These are phyloP conservation scores for Poeciliopsis retropinna DNA, from an alignment of 2,113 vertebrate genomes.

Conservation along the genomic window DNA sequence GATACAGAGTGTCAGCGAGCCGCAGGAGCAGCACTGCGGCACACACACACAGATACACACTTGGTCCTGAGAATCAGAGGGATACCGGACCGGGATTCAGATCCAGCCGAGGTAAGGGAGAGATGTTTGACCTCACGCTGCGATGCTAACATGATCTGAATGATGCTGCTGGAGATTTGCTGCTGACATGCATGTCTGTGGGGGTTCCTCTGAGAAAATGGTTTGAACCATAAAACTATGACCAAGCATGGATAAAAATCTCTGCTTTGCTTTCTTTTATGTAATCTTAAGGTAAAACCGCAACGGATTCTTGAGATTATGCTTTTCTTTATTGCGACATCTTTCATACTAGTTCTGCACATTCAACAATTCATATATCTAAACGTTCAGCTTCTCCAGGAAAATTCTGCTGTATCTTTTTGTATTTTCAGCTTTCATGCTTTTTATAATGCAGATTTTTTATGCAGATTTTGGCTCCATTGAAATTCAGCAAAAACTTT, in stretches of 20 bases:
- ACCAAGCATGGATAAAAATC: not conserved
- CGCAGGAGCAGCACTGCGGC: slow-evolving; percentile 56
- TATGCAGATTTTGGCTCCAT: no score
- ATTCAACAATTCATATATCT: no score
- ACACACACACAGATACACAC: slow-evolving; percentile 20
- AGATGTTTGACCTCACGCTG: slow-evolving; percentile 22
- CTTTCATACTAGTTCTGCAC: no score
- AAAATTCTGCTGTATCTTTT: no score
- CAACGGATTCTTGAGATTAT: slow-evolving; percentile 38
- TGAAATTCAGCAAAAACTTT: no score
- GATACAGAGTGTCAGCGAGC: slow-evolving; percentile 59
- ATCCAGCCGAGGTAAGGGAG: slow-evolving; percentile 60
- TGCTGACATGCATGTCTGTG: not conserved
- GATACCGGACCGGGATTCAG: slow-evolving; percentile 23
- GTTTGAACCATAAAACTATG: slow-evolving; percentile 10
- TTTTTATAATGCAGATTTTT: no score
- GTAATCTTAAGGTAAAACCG: slow-evolving; percentile 57
- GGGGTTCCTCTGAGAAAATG: not conserved
- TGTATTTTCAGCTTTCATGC: no score
- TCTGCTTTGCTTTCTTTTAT: slow-evolving; percentile 39
- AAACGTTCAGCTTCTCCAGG: no score
- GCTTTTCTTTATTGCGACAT: no score
- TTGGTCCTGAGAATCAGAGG: slow-evolving; percentile 26
- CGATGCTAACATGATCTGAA: not conserved
- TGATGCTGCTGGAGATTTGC: not conserved